Evolutionary conservation across 2,113 vertebrate genomes (phyloP), one percentile per base, ranked within the genome.

Genomic region (Ophiodon elongatus): DNA sequence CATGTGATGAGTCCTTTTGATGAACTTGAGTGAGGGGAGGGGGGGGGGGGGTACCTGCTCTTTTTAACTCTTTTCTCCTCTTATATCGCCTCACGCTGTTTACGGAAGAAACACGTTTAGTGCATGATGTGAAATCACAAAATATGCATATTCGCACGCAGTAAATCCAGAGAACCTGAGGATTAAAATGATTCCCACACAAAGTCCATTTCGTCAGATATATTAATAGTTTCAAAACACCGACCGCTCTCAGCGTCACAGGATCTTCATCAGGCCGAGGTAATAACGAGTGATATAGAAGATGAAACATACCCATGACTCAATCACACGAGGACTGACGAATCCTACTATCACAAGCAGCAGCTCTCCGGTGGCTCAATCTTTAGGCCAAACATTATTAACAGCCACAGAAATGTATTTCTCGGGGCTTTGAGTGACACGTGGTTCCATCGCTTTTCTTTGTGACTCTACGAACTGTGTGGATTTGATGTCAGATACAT

Each of bases 1-100:
- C 65, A 13, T 33, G 54, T 54, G 56, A 37, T 62, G 43, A 27
- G 56, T 74, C 71, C 54, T 75, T n/a, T 52, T 29, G 31, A 41
- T 82, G 72, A 82, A 39, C 33, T 75, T 5, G n/a, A n/a, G n/a
- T 31, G 8, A 71, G 21, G n/a, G n/a, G n/a, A n/a, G n/a, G n/a
- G n/a, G n/a, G n/a, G n/a, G n/a, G n/a, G n/a, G n/a, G n/a, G n/a
- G 23, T 19, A 7, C 17, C 45, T 43, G 41, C 41, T 43, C 14
- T 11, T 41, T 41, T 11, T 41, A 41, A 2, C 39, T 47, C 10
- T 47, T 47, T 41, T 10, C 41, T 43, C 41, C 41, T 47, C 6
- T 4, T 47, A 7, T 54, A 8, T 8, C 21, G 50, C 6, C 50
- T 54, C 21, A 8, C 1, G 19, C 21, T 54, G 50, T 54, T 54